phyloP scores from a whole-genome alignment of 2,888 invertebrate genomes.

The Cactoblastis cactorum region DNA sequence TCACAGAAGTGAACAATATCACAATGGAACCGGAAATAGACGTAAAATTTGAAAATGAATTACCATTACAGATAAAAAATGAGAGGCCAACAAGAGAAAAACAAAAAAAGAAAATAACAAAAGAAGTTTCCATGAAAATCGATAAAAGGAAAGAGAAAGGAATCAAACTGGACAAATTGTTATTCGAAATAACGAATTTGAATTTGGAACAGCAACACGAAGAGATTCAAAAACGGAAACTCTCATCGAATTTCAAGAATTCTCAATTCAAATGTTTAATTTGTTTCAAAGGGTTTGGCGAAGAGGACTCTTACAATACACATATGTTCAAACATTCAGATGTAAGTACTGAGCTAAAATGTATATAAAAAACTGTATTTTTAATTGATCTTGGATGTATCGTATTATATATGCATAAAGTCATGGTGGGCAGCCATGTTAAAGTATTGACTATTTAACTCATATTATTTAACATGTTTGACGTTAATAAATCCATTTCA shows the following conservation, averaged over 20 bases:
- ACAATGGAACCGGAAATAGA: not conserved
- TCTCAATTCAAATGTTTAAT: conserved; percentile 4
- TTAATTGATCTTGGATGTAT: no score
- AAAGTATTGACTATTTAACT: no score
- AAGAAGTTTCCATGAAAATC: not conserved
- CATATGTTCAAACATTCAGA: conserved; percentile 9
- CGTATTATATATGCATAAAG: no score
- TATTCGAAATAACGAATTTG: conserved; percentile 5
- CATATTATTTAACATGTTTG: no score
- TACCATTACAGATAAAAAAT: not conserved
- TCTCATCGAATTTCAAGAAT: conserved; percentile 7
- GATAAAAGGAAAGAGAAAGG: not conserved
- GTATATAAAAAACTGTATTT: no score
- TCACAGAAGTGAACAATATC: not conserved
- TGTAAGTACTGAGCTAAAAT: no score
- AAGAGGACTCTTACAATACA: not conserved
- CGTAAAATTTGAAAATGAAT: not conserved
- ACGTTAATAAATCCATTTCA: no score
- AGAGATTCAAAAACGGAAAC: conserved; percentile 7
- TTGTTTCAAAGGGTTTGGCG: conserved; percentile 8
- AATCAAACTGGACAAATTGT: not conserved
- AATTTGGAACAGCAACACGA: conserved; percentile 2
- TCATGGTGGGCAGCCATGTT: no score
- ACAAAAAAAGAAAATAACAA: not conserved
- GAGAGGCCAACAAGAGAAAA: not conserved